Evolutionary conservation across 2,113 vertebrate genomes (phyloP).

Genomic region (Rhea americana): DNA sequence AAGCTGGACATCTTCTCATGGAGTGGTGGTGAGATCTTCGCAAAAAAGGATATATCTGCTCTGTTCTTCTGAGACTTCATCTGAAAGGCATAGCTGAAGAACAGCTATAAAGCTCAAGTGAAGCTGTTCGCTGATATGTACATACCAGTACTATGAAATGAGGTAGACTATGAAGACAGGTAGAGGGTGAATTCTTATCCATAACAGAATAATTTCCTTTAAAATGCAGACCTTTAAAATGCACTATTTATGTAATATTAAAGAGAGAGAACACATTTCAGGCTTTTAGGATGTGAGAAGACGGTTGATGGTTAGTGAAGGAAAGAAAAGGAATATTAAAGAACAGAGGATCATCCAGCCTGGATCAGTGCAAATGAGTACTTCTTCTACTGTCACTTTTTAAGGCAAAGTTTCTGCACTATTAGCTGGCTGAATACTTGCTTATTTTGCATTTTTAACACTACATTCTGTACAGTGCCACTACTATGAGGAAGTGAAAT

Average conservation of each 20-base stretch:
- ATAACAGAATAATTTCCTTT: not conserved
- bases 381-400: not conserved
- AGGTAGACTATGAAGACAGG: not conserved
- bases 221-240: not conserved
- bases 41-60: not conserved
- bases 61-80: not conserved
- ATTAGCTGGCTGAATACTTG: constrained; percentile 15
- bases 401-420: not conserved
- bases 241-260: not conserved
- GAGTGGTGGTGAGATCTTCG: not conserved
- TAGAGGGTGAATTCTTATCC: not conserved
- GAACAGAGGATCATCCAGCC: not conserved
- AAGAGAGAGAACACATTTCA: not conserved
- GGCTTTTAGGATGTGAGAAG: not conserved
- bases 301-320: not conserved
- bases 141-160: not conserved
- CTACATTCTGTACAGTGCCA: not conserved
- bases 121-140: not conserved
- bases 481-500: constrained; percentile 13
- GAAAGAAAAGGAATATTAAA: not conserved
- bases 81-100: not conserved
- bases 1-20: not conserved
- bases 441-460: constrained; percentile 40
- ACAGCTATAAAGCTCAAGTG: not conserved
- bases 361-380: not conserved